Evolutionary conservation across 1,140 invertebrate species (phyloP), one percentile per base, ranked within the genome.

Genomic region (Sarcophaga bullata): DNA sequence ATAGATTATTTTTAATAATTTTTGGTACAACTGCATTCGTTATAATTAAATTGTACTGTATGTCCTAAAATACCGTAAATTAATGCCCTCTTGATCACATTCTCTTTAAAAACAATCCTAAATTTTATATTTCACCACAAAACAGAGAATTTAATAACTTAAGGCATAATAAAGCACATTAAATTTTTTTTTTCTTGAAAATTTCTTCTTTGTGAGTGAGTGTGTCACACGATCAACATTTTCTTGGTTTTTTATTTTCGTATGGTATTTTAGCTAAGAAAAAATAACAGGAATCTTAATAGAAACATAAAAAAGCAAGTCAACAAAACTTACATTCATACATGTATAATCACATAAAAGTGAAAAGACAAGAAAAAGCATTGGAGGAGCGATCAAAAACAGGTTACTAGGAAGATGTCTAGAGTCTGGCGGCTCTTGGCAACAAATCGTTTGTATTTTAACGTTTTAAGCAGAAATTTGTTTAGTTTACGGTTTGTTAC

Each of bases 401-500:
- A 19, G 62, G 62, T 68, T 68, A 68, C n/a, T 25, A 68, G 62
- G 62, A 68, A 68, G 62, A 17, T 25, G 62, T 68, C 6, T 68
- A 6, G 4, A 19, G 62, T 68, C 62, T 68, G 62, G 1, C n/a
- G n/a, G 8, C 19, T 17, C 62, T 68, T 68, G 19, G 62, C 62
- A 68, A 68, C 62, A 25, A 68, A 68, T 25, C 54, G 11, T 15
- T n/a, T 62, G 54, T 68, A 19, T 68, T n/a, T 8, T 1, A 68
- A 68, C 19, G 25, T 37, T 37, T 37, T 37, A 17, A n/a, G 19
- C 58, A 62, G n/a, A 62, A 62, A 62, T 62, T n/a, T 62, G 58
- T 62, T 62, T 62, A 62, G 58, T n/a, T 62, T 62, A 62, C 58
- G 58, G 58, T 62, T 62, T 17, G 15, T 62, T 62, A n/a, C n/a